Base-by-base conservation (phyloP, 1,140 invertebrate species). In the Drosophila pandora region DNA sequence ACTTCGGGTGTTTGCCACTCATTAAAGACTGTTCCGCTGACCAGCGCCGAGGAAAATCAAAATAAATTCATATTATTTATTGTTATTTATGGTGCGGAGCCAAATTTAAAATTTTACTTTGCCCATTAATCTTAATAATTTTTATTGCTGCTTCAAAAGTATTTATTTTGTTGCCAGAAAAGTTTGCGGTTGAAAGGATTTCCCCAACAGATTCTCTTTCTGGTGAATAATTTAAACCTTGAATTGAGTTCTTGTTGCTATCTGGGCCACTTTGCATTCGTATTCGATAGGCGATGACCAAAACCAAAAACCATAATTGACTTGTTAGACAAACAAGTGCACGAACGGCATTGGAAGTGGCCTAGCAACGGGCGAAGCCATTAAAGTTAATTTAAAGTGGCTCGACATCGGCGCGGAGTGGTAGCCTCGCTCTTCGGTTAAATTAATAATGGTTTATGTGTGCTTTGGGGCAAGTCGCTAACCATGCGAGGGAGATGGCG, bases 341-440 rank as follows among this genome's bases (percentile, higher is more conserved):
- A 72, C 30, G 61, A 60, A 49, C 39, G 60, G 62, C 74, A 80
- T 76, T 65, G 39, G 61, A 87, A 85, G 80, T 81, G 77, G 82
- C 59, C 60, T 65, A 50, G 59, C 67, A 70, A 53, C 70, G 82
- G 57, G 57, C 22, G 17, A 58, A 47, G 61, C 65, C 62, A 78
- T 85, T 81, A 47, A 68, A 82, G 70, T 79, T 88, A 87, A 88
- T 87, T 87, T 88, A 88, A 87, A 87, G 65, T 87, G 69, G 63
- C 60, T 50, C 43, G 28, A 47, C 50, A 43, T 28, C 9, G 32
- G 32, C 39, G 39, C 68, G 13, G 60, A 69, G 47, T 59, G 67
- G 55, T 53, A 54, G 73, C 43, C 54, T 45, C 62, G 65, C 43
- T 60, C 54, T 45, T 56, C 63, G 82, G 64, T 47, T 87, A 88